phyloP scores from a whole-genome alignment of 2,113 vertebrate species.

The Benitochromis conjunctus region DNA sequence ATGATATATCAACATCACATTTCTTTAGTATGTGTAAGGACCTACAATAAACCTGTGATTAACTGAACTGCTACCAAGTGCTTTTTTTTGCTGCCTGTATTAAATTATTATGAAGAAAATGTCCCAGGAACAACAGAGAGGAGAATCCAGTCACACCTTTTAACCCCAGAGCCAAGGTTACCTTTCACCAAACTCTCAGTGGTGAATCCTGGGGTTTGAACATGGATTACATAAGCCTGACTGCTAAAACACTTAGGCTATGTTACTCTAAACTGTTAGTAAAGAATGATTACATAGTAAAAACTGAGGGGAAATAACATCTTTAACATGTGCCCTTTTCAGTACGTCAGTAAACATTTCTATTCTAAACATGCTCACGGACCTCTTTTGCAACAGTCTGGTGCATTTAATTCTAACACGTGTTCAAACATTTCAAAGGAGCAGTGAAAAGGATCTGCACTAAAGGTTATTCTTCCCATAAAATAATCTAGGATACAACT shows the following conservation, averaged over 20 bases:
- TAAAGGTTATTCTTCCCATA: background rate
- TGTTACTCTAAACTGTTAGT: background rate
- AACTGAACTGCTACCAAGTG: too few relatives aligned
- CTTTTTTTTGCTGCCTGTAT: background rate
- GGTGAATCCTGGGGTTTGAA: background rate
- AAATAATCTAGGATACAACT: constrained; percentile 88
- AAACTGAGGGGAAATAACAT: too few relatives aligned
- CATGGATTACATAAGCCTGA: background rate
- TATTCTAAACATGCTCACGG: too few relatives aligned
- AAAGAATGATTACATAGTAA: too few relatives aligned
- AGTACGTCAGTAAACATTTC: too few relatives aligned
- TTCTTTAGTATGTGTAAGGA: too few relatives aligned
- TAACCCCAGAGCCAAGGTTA: background rate
- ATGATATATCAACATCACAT: too few relatives aligned
- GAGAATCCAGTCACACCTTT: background rate
- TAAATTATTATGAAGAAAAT: background rate
- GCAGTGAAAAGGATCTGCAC: background rate
- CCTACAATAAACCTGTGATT: too few relatives aligned
- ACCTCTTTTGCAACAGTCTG: background rate
- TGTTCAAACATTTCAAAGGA: background rate
- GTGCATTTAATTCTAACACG: background rate
- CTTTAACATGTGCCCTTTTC: too few relatives aligned
- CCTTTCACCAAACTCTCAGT: background rate
- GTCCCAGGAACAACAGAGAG: background rate
- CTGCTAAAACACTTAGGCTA: background rate